A percentile compares a stretch with the other conserved stretches of the same genome.
Conservation (phyloP, 2,113 vertebrate species). For the Tichodroma muraria region DNA sequence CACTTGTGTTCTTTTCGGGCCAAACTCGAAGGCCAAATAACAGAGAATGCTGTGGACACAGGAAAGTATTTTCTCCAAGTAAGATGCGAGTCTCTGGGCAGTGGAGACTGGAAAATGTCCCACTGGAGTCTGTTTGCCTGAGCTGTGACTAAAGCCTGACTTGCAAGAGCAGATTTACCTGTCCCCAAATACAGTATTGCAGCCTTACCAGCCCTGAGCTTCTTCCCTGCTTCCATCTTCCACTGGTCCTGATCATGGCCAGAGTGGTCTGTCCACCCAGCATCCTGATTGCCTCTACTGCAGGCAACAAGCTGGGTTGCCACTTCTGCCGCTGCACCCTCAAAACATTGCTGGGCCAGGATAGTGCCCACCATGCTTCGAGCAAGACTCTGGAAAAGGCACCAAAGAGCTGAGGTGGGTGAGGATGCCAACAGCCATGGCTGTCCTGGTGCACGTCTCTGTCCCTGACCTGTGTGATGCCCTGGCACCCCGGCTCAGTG, state of each 20-base stretch:
- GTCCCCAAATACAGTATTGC: neutral
- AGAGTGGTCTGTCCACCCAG: neutral
- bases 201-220: neutral
- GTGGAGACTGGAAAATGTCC: neutral
- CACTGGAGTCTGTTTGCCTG: neutral
- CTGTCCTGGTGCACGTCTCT: neutral
- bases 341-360: neutral
- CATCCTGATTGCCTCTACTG: neutral
- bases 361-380: fast-evolving
- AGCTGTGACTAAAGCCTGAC: neutral
- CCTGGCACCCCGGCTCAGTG: no score
- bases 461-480: neutral
- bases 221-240: neutral
- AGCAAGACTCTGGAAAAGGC: neutral
- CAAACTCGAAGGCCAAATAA: neutral
- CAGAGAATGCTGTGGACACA: neutral
- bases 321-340: neutral
- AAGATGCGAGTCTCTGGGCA: neutral
- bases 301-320: neutral
- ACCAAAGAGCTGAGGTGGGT: neutral
- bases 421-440: neutral
- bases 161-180: neutral
- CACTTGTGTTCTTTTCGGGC: neutral
- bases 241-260: neutral
- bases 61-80: neutral